phyloP scores from a whole-genome alignment of 64 coral and sea anemone genomes.

The Stichodactyla helianthus region DNA sequence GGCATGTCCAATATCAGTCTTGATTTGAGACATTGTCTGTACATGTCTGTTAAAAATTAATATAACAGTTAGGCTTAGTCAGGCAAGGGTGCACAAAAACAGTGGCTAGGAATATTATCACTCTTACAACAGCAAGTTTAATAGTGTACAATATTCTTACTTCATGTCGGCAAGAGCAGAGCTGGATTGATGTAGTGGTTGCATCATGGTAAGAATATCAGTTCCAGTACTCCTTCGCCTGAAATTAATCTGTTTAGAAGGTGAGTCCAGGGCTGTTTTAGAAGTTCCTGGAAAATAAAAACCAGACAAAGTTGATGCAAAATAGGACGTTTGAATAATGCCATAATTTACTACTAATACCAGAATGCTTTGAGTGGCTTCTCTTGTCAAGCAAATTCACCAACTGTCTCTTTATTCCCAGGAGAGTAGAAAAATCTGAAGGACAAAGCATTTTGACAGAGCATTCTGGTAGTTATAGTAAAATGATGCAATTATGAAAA shows the following conservation, averaged over 20 bases:
- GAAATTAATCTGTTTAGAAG: constrained; percentile 20
- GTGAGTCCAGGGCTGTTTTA: background rate
- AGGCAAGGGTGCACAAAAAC: background rate
- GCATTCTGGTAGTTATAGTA: too few relatives aligned
- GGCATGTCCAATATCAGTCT: constrained; percentile 87
- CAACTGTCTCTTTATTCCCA: too few relatives aligned
- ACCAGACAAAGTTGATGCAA: background rate
- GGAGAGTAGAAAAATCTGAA: too few relatives aligned
- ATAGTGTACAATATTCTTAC: constrained; percentile 18
- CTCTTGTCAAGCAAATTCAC: too few relatives aligned
- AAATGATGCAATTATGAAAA: too few relatives aligned
- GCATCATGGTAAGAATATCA: constrained; percentile 45
- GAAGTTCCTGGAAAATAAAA: constrained; percentile 1
- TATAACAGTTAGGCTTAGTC: too few relatives aligned
- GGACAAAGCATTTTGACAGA: too few relatives aligned
- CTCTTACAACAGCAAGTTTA: too few relatives aligned
- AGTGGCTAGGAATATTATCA: background rate
- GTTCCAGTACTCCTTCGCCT: constrained; percentile 39
- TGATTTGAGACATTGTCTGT: constrained; percentile 79
- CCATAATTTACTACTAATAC: too few relatives aligned
- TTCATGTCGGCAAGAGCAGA: constrained; percentile 81
- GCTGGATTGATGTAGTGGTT: constrained; percentile 50
- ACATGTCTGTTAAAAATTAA: constrained; percentile 46
- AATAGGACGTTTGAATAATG: too few relatives aligned
- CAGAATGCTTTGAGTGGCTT: too few relatives aligned